phyloP scores from a whole-genome alignment of 2,113 vertebrate genomes.

The Centropristis striata region DNA sequence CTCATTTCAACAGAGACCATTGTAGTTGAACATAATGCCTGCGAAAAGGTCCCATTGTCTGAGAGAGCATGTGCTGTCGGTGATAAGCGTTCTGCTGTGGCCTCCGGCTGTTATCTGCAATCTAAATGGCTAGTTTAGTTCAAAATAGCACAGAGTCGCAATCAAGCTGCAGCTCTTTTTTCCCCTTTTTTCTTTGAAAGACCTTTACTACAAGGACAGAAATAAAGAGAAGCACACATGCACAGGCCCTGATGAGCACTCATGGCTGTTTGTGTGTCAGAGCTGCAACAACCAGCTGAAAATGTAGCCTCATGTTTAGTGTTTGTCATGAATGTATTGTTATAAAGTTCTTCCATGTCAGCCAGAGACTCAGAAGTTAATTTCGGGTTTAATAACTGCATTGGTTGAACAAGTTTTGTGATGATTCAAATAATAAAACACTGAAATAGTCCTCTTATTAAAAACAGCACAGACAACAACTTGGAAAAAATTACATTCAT shows the following conservation, averaged over 20 bases:
- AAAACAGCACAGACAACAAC: not conserved
- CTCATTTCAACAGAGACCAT: conserved; percentile 21
- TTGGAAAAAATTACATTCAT: not conserved
- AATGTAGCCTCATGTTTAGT: not conserved
- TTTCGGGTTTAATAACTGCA: not conserved
- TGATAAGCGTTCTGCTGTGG: conserved; percentile 59
- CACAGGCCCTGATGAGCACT: conserved; percentile 4
- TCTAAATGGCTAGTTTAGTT: conserved; percentile 54
- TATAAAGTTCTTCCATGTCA: not conserved
- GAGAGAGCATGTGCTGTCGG: conserved; percentile 55
- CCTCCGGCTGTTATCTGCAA: conserved; percentile 67
- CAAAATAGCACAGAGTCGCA: conserved; percentile 60
- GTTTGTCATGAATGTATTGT: not conserved
- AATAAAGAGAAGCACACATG: conserved; percentile 18
- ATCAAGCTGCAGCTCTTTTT: conserved; percentile 52
- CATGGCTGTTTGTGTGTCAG: not conserved
- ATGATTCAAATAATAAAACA: not conserved
- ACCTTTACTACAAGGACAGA: conserved; percentile 32
- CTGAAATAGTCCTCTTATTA: not conserved
- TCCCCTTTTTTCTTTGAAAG: not conserved
- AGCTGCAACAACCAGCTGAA: not conserved
- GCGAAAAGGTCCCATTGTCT: conserved; percentile 60
- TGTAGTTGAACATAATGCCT: conserved; percentile 61
- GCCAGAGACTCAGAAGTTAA: not conserved
- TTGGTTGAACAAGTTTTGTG: no score